A percentile compares a stretch with the other conserved stretches of the same genome.
Conservation (phyloP, 2,888 invertebrate genomes). For the Drosophila meridionalis region DNA sequence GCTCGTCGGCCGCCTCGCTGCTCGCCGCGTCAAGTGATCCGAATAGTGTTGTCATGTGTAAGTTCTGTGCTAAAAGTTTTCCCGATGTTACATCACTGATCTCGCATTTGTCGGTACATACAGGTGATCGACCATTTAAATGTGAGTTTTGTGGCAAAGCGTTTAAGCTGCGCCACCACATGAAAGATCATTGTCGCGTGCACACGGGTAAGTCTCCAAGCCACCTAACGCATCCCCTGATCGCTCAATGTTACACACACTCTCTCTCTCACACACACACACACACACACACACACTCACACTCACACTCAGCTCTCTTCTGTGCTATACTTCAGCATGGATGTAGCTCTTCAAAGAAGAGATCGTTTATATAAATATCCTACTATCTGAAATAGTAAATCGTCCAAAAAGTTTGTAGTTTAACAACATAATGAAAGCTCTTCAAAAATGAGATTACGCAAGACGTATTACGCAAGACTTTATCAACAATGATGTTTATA, state of each 20-base stretch:
- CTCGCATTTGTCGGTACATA: slow-evolving; percentile 94
- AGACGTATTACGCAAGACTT: no score
- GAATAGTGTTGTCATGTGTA: slow-evolving; percentile 93
- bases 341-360: background rate
- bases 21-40: slow-evolving; percentile 86
- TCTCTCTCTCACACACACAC: background rate
- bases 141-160: slow-evolving; percentile 97
- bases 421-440: no score
- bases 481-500: background rate
- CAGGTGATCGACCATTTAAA: slow-evolving; percentile 95
- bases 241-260: slow-evolving; percentile 2
- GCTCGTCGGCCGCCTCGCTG: slow-evolving; percentile 81
- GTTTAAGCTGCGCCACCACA: slow-evolving; percentile 95
- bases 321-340: background rate
- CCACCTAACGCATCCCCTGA: slow-evolving; percentile 4
- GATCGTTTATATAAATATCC: no score
- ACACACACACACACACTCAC: background rate
- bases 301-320: background rate
- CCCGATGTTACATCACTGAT: slow-evolving; percentile 95
- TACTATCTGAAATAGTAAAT: no score
- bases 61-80: slow-evolving; percentile 96
- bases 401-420: no score
- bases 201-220: slow-evolving; percentile 89
- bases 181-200: slow-evolving; percentile 97
- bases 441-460: no score